These are phyloP conservation scores for Hormiphora californensis DNA, from an alignment of 37 sponge, comb jelly and placozoan species.

Conservation along the genomic window DNA sequence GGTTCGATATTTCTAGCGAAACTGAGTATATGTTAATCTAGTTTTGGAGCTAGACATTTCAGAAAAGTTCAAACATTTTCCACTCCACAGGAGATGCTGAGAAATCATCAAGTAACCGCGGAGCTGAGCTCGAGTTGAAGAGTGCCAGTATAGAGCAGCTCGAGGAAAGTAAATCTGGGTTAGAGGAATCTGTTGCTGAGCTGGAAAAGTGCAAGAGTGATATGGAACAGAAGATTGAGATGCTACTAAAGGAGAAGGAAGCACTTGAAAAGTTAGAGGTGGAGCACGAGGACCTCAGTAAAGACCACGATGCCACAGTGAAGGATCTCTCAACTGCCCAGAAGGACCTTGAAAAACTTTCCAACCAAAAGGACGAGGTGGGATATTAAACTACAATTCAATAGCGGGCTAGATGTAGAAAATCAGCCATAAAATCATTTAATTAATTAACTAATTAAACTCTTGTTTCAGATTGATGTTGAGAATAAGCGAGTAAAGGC, in stretches of 20 bases:
- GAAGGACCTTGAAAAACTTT: background rate
- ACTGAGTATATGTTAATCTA: background rate
- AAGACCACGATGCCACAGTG: background rate
- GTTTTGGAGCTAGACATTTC: background rate
- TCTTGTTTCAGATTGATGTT: no score
- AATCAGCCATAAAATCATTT: no score
- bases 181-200: background rate
- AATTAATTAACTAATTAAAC: no score
- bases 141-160: background rate
- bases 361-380: background rate
- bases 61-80: no score
- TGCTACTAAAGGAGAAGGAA: constrained; percentile 6
- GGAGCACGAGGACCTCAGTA: constrained; percentile 3
- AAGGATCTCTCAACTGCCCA: background rate
- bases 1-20: background rate
- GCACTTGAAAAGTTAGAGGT: constrained; percentile 27
- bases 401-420: no score
- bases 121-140: background rate
- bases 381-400: no score
- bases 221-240: background rate
- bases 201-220: background rate
- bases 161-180: background rate
- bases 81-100: background rate
- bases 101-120: background rate
- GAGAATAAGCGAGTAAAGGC: constrained; percentile 39